Conservation (phyloP, 2,113 vertebrate genomes). For the Cisticola juncidis region DNA sequence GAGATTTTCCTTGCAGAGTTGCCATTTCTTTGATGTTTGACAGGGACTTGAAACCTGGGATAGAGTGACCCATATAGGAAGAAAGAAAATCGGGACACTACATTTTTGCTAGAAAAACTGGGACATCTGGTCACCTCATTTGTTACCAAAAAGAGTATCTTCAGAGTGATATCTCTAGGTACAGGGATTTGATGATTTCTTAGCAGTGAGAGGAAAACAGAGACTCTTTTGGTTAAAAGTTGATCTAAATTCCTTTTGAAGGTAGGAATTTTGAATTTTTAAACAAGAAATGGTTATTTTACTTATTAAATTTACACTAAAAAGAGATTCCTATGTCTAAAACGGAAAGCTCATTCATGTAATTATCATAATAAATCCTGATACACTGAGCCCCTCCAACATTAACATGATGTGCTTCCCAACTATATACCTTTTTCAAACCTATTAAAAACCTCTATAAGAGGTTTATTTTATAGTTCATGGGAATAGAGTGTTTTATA, state of each 20-base stretch:
- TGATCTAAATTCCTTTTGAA: neutral
- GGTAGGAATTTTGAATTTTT: neutral
- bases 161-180: neutral
- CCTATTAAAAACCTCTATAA: neutral
- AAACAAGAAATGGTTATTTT: neutral
- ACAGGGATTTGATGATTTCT: neutral
- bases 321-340: neutral
- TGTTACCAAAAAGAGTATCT: neutral
- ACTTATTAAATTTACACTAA: neutral
- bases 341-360: neutral
- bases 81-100: neutral
- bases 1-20: neutral
- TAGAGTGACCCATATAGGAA: constrained; percentile 13
- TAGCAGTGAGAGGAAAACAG: neutral
- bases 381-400: neutral
- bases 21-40: neutral
- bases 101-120: constrained; percentile 21
- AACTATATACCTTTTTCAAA: neutral
- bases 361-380: neutral
- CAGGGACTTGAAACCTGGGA: neutral
- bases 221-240: neutral
- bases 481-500: neutral
- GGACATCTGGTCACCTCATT: constrained; percentile 3
- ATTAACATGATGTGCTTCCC: neutral
- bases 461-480: neutral